These are phyloP conservation scores for Himalopsyche tibetana DNA, from an alignment of 2,888 invertebrate genomes.

Conservation along the genomic window DNA sequence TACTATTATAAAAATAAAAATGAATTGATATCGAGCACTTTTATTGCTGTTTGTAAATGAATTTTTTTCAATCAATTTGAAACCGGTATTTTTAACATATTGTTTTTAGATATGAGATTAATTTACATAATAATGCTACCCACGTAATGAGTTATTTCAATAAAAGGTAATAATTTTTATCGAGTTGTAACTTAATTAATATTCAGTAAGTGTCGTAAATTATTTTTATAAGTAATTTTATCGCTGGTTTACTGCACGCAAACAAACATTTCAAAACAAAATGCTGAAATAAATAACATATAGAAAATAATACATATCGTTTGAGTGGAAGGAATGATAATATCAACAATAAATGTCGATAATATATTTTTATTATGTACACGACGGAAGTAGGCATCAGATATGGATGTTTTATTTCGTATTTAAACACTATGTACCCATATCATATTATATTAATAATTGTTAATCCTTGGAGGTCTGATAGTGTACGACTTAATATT, in stretches of 20 bases:
- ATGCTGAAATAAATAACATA: slow-evolving; percentile 5
- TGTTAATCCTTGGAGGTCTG: no score
- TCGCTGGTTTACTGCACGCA: not conserved
- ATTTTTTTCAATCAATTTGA: no score
- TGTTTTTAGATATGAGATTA: no score
- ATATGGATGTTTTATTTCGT: slow-evolving; percentile 27
- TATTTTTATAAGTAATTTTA: not conserved
- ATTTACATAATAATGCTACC: no score
- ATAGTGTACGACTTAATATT: no score
- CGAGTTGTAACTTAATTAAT: not conserved
- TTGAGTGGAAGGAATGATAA: not conserved
- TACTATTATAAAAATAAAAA: no score
- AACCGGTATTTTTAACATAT: no score
- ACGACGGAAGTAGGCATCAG: slow-evolving; percentile 48
- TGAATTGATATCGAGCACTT: no score
- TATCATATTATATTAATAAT: no score
- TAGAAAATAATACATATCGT: not conserved
- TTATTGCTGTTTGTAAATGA: no score
- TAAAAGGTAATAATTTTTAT: no score
- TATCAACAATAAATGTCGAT: slow-evolving; percentile 4
- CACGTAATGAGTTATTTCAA: no score
- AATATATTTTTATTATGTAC: slow-evolving; percentile 45
- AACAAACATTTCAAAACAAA: not conserved
- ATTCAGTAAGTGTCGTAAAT: not conserved
- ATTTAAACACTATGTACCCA: not conserved